Conservation (phyloP, 64 coral and sea anemone species). For the Stichodactyla helianthus region DNA sequence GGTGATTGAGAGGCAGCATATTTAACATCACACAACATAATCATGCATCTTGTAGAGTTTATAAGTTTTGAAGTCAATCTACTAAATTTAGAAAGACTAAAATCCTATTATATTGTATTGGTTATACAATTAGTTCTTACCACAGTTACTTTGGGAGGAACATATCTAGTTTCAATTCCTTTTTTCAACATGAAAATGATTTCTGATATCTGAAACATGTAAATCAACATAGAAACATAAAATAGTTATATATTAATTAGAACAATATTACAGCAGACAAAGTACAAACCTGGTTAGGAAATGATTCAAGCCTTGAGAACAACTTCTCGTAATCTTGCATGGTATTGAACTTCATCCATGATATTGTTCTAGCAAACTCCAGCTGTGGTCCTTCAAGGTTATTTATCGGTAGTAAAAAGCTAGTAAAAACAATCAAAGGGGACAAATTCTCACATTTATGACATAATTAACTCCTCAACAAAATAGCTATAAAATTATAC, state of each 20-base stretch:
- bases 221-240: neutral
- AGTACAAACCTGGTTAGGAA: conserved; percentile 52
- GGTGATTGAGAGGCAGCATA: too few species aligned
- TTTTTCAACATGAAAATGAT: conserved; percentile 54
- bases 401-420: conserved; percentile 56
- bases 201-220: conserved; percentile 46
- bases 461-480: too few species aligned
- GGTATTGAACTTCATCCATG: conserved; percentile 81
- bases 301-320: conserved; percentile 60
- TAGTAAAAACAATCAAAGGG: neutral
- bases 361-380: conserved; percentile 64
- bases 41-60: too few species aligned
- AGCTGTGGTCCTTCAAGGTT: conserved; percentile 83
- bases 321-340: conserved; percentile 66
- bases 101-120: too few species aligned
- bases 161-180: conserved; percentile 55
- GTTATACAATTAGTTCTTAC: neutral
- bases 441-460: neutral
- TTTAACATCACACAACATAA: too few species aligned
- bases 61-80: too few species aligned
- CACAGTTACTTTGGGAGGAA: conserved; percentile 65
- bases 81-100: too few species aligned
- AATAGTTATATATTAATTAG: neutral
- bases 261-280: neutral
- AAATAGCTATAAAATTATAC: too few species aligned